phyloP scores from a whole-genome alignment of 2,797 vertebrate genomes.

The Hoplostethus atlanticus region DNA sequence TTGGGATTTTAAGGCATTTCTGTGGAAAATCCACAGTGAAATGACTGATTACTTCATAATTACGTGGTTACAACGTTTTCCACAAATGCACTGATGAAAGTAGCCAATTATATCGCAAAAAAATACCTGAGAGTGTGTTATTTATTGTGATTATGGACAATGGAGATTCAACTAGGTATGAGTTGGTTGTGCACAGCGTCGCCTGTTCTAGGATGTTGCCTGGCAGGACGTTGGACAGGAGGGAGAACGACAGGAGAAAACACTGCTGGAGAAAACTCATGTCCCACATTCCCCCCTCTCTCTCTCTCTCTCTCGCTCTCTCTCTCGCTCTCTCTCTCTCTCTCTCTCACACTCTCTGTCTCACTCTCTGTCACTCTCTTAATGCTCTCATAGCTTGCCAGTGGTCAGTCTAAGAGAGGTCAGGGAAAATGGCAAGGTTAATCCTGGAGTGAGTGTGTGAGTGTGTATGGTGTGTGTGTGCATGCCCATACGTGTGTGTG shows the following conservation, averaged over 20 bases:
- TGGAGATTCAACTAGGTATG: constrained; percentile 6
- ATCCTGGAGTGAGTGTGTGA: constrained; percentile 17
- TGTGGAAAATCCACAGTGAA: constrained; percentile 15
- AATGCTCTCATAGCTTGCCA: constrained; percentile 24
- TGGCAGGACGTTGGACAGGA: constrained; percentile 5
- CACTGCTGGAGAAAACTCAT: constrained; percentile 38
- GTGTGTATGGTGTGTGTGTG: neutral
- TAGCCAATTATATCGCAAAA: neutral
- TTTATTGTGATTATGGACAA: constrained; percentile 6
- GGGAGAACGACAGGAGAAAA: constrained; percentile 30
- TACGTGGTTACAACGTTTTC: neutral
- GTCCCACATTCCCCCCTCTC: constrained; percentile 55
- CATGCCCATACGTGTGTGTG: neutral
- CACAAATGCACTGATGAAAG: neutral
- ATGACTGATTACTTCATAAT: constrained; percentile 7
- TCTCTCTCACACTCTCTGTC: constrained; percentile 16
- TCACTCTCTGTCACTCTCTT: neutral
- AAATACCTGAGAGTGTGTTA: neutral
- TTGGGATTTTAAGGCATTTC: constrained; percentile 4
- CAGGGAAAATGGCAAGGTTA: constrained; percentile 18
- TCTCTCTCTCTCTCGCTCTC: constrained; percentile 2
- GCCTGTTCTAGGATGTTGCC: constrained; percentile 39
- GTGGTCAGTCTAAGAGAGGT: constrained; percentile 40
- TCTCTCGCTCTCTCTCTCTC: constrained; percentile 17
- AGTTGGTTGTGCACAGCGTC: constrained; percentile 30